Conservation (phyloP, 2,888 invertebrate species). For the Erannis defoliaria region DNA sequence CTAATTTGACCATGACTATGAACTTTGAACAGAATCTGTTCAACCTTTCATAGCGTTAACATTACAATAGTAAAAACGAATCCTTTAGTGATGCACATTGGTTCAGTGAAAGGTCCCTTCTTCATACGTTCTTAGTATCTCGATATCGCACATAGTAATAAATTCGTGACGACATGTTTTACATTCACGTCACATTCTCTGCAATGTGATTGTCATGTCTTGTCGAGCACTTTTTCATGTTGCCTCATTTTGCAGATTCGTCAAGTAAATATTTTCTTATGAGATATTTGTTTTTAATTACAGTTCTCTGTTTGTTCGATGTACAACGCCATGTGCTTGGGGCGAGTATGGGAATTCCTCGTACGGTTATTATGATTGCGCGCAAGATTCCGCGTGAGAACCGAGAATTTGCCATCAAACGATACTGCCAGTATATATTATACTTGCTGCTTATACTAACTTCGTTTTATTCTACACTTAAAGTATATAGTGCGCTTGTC, state of each 20-base stretch:
- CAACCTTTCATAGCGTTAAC: not conserved
- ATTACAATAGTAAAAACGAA: not conserved
- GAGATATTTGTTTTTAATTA: constrained; percentile 17
- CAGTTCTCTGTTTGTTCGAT: constrained; percentile 37
- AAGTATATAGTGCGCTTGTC: constrained; percentile 47
- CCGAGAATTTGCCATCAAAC: constrained; percentile 69
- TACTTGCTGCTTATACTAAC: constrained; percentile 22
- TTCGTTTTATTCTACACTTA: constrained; percentile 18
- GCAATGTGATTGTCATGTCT: constrained; percentile 10
- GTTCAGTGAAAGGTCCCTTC: constrained; percentile 34
- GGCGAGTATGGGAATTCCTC: constrained; percentile 50
- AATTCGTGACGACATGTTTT: constrained; percentile 30
- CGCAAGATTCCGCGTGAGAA: constrained; percentile 71
- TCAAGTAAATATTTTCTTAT: not conserved
- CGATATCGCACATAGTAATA: constrained; percentile 26
- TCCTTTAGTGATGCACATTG: not conserved
- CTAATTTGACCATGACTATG: not conserved
- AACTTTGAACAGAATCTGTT: not conserved
- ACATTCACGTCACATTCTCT: constrained; percentile 36
- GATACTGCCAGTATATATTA: constrained; percentile 40
- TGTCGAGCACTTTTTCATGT: not conserved
- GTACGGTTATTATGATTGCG: constrained; percentile 65
- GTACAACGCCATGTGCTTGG: constrained; percentile 31
- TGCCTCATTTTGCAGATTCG: not conserved
- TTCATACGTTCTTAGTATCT: constrained; percentile 23